These are phyloP conservation scores for Taphrorychus bicolor DNA, from an alignment of 2,888 invertebrate genomes.

Conservation along the genomic window DNA sequence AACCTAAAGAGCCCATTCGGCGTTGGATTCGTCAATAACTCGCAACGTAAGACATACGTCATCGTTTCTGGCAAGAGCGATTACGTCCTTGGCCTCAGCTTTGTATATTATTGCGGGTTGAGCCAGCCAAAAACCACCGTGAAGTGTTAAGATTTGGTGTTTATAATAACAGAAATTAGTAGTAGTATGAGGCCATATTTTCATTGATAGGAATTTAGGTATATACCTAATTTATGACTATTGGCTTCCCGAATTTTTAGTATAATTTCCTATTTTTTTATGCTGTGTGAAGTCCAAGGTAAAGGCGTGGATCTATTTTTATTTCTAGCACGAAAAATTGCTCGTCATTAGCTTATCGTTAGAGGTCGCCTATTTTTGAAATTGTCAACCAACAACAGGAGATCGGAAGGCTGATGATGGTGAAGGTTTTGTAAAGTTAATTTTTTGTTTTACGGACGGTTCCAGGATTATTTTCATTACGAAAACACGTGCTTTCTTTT, in stretches of 20 bases:
- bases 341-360: not conserved
- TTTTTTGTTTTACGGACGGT: too few species aligned
- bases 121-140: constrained; percentile 27
- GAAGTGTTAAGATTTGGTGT: constrained; percentile 27
- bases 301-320: not conserved
- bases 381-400: not conserved
- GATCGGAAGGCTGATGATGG: not conserved
- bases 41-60: constrained; percentile 22
- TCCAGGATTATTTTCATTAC: too few species aligned
- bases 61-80: constrained; percentile 33
- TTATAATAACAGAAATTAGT: constrained; percentile 8
- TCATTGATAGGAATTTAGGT: constrained; percentile 8
- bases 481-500: too few species aligned
- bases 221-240: constrained; percentile 12
- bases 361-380: not conserved
- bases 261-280: not conserved
- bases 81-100: constrained; percentile 33
- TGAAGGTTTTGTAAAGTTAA: too few species aligned
- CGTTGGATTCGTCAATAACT: constrained; percentile 16
- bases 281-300: not conserved
- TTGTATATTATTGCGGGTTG: constrained; percentile 25
- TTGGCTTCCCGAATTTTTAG: not conserved
- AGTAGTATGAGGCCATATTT: constrained; percentile 10
- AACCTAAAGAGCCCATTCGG: too few species aligned
- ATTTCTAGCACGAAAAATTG: not conserved